phyloP scores from a whole-genome alignment of 1,140 invertebrate genomes.

The Pachypsylla venusta region DNA sequence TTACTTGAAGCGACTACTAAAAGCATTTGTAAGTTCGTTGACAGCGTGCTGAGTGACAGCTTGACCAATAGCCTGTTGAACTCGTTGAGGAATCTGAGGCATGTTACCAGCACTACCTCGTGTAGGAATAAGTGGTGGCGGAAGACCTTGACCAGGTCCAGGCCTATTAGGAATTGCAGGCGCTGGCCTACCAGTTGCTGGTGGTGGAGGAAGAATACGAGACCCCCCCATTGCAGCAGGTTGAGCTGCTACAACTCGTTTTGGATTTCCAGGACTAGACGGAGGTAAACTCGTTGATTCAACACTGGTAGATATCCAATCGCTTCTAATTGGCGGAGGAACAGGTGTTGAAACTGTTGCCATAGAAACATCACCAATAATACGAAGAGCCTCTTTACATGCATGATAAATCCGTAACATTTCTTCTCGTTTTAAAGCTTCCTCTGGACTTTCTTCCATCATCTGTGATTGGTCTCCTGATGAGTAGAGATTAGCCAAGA shows the following conservation, averaged over 20 bases:
- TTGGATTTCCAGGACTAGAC: slow-evolving; percentile 54
- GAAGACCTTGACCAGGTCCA: slow-evolving; percentile 46
- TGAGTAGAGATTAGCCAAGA: slow-evolving; percentile 91
- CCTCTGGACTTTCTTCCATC: slow-evolving; percentile 99
- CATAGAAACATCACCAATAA: slow-evolving; percentile 97
- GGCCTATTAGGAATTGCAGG: slow-evolving; percentile 56
- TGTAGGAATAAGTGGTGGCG: slow-evolving; percentile 84
- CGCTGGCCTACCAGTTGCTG: slow-evolving; percentile 47
- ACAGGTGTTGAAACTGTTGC: slow-evolving; percentile 86
- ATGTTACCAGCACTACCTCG: too few relatives aligned
- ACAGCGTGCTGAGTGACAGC: slow-evolving; percentile 61
- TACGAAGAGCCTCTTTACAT: slow-evolving; percentile 94
- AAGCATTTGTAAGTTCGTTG: slow-evolving; percentile 67
- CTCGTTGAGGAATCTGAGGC: slow-evolving; percentile 54
- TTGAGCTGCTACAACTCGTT: slow-evolving; percentile 34
- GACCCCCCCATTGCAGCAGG: slow-evolving; percentile 32
- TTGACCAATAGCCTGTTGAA: slow-evolving; percentile 68
- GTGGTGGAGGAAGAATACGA: slow-evolving; percentile 52
- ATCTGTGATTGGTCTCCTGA: slow-evolving; percentile 90
- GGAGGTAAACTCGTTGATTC: slow-evolving; percentile 54
- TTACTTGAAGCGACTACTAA: slow-evolving; percentile 64
- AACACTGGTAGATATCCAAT: slow-evolving; percentile 62
- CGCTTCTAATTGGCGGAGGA: slow-evolving; percentile 77
- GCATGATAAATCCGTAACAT: slow-evolving; percentile 99
- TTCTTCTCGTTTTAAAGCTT: slow-evolving; percentile 92